A percentile compares a stretch with the other conserved stretches of the same genome.
phyloP scores from a whole-genome alignment of 1,140 invertebrate species.

The Drosophila takahashii region DNA sequence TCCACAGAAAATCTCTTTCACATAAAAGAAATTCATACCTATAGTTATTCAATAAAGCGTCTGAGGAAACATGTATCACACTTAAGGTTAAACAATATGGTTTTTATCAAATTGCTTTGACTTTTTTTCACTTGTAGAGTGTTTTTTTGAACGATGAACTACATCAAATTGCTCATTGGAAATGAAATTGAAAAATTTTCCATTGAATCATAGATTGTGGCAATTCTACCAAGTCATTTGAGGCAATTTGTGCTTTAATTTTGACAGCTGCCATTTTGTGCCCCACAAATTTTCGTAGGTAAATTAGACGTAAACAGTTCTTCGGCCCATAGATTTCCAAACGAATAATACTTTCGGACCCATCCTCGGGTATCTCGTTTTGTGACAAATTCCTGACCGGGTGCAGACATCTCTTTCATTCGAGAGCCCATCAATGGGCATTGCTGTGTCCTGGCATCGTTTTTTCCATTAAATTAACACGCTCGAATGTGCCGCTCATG shows the following conservation, averaged over 20 bases:
- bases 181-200: not conserved
- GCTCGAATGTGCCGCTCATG: slow-evolving; percentile 56
- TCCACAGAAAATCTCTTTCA: not conserved
- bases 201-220: not conserved
- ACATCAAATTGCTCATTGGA: no score
- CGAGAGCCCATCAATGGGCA: slow-evolving; percentile 40
- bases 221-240: not conserved
- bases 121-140: no score
- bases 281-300: slow-evolving; percentile 26
- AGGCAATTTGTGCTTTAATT: slow-evolving; percentile 10
- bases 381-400: slow-evolving; percentile 45
- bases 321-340: slow-evolving; percentile 20
- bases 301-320: slow-evolving; percentile 44
- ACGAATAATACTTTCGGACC: slow-evolving; percentile 30
- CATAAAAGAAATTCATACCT: not conserved
- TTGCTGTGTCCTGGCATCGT: slow-evolving; percentile 47
- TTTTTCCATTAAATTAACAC: slow-evolving; percentile 81
- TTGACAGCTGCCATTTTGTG: slow-evolving; percentile 3
- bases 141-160: no score
- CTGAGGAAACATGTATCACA: not conserved
- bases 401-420: slow-evolving; percentile 49
- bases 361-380: slow-evolving; percentile 14
- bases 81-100: not conserved
- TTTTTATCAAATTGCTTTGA: no score
- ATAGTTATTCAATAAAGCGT: not conserved